Base-by-base conservation (phyloP, 2,888 invertebrate species). In the Strigamia transsilvanica region DNA sequence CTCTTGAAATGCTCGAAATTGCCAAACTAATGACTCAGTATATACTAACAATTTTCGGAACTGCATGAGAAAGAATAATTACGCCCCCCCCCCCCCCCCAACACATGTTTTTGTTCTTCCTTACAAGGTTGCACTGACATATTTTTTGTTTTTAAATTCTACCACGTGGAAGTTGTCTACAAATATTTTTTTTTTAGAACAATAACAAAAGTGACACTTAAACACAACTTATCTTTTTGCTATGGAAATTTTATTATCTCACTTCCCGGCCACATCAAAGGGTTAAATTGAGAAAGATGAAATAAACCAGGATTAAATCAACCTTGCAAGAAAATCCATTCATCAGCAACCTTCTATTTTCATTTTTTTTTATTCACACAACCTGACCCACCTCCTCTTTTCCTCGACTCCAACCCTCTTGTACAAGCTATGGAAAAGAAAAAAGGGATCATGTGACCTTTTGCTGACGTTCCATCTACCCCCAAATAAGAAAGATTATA, bases 241-340 rank as follows among this genome's bases (percentile, higher is more conserved):
- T 66, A n/a, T 66, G 61, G 21, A 66, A 66, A 66, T 66, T 66
- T 66, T 66, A 66, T 66, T 66, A 21, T 18, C 61, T 66, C 61
- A 66, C 18, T 66, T 66, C 61, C 23, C 61, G 61, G 61, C 61
- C 61, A 66, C 61, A 66, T 66, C 61, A 66, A 66, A 66, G 61
- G 18, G 61, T 66, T 66, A 66, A 66, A 66, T 66, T 66, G 61
- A 23, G 61, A 66, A 23, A 66, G 61, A 66, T 23, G 61, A 21
- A 66, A 66, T 66, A 66, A 66, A 66, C n/a, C 61, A 66, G 61
- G 61, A 66, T 66, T 66, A 66, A 66, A 66, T 66, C 61, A 66
- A 66, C 61, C 61, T 18, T 66, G 61, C 21, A 18, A 66, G 23
- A 66, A 66, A 23, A 66, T 23, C 23, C 21, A 66, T 66, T 66